A percentile compares a stretch with the other conserved stretches of the same genome.
These are phyloP conservation scores for Leptinotarsa rubiginosa DNA, from an alignment of 2,888 invertebrate species.

Conservation along the genomic window DNA sequence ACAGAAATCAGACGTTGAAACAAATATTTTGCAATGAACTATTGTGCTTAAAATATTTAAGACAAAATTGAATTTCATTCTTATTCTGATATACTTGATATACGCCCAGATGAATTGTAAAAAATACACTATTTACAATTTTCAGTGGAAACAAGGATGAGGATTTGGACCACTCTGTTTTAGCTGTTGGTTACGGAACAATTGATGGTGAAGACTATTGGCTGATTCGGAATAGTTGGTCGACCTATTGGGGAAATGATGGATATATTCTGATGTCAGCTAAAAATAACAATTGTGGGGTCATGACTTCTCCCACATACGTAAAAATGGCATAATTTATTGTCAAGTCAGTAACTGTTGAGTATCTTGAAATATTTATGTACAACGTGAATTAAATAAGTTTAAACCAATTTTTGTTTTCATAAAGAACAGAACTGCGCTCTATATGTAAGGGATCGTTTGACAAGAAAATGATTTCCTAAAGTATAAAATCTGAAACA, in stretches of 20 bases:
- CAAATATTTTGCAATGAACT: too few species aligned
- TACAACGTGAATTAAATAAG: too few species aligned
- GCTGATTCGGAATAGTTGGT: slow-evolving; percentile 97
- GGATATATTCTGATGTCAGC: slow-evolving; percentile 94
- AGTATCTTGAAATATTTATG: too few species aligned
- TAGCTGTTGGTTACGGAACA: slow-evolving; percentile 92
- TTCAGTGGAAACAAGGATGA: slow-evolving; percentile 80
- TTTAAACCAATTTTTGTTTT: too few species aligned
- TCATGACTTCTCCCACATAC: slow-evolving; percentile 87
- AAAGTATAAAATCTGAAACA: too few species aligned
- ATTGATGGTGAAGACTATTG: slow-evolving; percentile 89
- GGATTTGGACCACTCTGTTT: slow-evolving; percentile 90
- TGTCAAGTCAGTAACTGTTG: too few species aligned
- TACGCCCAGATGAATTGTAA: neutral
- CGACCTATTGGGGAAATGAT: slow-evolving; percentile 96
- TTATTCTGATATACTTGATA: neutral
- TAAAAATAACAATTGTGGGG: slow-evolving; percentile 93
- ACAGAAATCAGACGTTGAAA: too few species aligned
- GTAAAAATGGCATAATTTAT: slow-evolving; percentile 70
- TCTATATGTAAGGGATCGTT: too few species aligned
- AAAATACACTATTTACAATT: slow-evolving; percentile 40
- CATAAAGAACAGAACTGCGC: too few species aligned
- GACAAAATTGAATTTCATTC: too few species aligned
- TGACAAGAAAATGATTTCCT: too few species aligned
- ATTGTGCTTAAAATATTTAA: too few species aligned